phyloP scores from a whole-genome alignment of 2,797 vertebrate species.

The Rallus crepitans region DNA sequence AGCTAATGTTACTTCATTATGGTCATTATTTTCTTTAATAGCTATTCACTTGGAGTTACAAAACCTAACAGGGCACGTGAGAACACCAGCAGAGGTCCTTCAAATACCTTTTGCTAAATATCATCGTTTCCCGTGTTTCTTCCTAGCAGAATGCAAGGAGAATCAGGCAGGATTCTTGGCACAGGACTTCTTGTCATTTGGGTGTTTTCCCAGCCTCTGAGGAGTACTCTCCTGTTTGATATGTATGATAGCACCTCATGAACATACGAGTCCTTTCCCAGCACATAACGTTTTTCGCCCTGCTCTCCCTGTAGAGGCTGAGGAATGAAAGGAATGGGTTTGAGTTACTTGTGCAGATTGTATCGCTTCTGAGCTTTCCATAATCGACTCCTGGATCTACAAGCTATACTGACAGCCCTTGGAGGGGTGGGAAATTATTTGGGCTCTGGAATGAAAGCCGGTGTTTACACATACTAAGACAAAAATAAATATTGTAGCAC shows the following conservation, averaged over 20 bases:
- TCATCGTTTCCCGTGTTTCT: background rate
- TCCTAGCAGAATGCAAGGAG: background rate
- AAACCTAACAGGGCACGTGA: background rate
- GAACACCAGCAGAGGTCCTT: background rate
- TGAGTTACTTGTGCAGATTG: background rate
- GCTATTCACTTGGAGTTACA: background rate
- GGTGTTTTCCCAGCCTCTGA: background rate
- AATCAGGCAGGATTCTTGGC: background rate
- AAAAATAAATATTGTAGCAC: background rate
- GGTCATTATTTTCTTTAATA: background rate
- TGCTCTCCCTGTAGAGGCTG: background rate
- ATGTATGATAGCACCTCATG: background rate
- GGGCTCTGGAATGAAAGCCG: background rate
- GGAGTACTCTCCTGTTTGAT: background rate
- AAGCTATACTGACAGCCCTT: background rate
- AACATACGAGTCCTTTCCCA: background rate
- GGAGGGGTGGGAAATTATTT: background rate
- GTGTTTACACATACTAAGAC: background rate
- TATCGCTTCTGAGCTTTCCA: background rate
- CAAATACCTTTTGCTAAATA: background rate
- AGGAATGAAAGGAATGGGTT: background rate
- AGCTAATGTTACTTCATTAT: background rate
- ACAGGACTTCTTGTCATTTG: background rate
- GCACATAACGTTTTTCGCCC: background rate
- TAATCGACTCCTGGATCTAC: background rate